Evolutionary conservation across 1,140 invertebrate species (phyloP).

Genomic region (Zaprionus taronus): DNA sequence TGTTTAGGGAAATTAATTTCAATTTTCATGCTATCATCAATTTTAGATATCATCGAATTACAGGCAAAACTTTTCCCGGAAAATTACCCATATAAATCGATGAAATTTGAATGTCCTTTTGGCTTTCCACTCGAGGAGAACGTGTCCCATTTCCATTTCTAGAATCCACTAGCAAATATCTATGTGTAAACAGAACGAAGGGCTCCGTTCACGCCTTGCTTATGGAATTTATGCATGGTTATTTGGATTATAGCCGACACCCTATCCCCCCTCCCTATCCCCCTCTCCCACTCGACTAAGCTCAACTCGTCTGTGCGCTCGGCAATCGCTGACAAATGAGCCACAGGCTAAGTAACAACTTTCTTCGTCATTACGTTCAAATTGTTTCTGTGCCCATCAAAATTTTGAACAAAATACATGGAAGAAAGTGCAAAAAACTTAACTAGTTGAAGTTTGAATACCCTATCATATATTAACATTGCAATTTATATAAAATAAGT

Average conservation of each 20-base stretch:
- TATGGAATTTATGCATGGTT: slow-evolving; percentile 72
- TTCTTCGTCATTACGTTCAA: slow-evolving; percentile 80
- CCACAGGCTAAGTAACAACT: slow-evolving; percentile 80
- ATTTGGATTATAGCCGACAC: slow-evolving; percentile 62
- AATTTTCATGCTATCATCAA: not conserved
- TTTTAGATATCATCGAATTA: slow-evolving; percentile 14
- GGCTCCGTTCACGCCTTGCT: slow-evolving; percentile 58
- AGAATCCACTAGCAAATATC: slow-evolving; percentile 50
- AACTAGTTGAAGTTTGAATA: not conserved
- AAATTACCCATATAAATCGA: slow-evolving; percentile 20
- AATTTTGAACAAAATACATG: slow-evolving; percentile 39
- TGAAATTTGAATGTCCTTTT: slow-evolving; percentile 7
- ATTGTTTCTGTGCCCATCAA: slow-evolving; percentile 70
- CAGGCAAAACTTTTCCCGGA: not conserved
- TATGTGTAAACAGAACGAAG: slow-evolving; percentile 54
- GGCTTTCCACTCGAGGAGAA: slow-evolving; percentile 8
- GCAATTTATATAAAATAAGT: not conserved
- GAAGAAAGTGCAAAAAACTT: slow-evolving; percentile 9
- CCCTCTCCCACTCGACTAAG: not conserved
- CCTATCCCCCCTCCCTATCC: not conserved
- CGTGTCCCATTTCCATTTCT: slow-evolving; percentile 12
- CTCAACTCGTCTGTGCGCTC: slow-evolving; percentile 8
- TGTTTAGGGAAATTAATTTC: slow-evolving; percentile 12
- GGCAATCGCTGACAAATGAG: slow-evolving; percentile 78
- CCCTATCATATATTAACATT: not conserved